Evolutionary conservation across 2,888 invertebrate species (phyloP), one percentile per base, ranked within the genome.

Genomic region (Sialis lutaria): DNA sequence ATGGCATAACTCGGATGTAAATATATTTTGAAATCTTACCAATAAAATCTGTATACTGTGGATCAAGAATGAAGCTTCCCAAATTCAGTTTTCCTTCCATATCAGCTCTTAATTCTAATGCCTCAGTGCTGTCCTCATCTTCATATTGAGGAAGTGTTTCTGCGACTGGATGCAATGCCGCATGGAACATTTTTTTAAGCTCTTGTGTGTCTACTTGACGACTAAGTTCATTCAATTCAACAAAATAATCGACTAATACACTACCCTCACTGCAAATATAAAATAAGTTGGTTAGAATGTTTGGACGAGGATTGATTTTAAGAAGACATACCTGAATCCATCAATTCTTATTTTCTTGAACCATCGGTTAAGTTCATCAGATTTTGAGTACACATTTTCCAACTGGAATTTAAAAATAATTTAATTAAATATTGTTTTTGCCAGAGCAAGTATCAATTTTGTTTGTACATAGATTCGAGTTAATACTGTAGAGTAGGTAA

Each of bases 261-360:
- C 89, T 89, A 48, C 90, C 90, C 60, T 83, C 74, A 59, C 82
- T 89, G 59, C 50, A 67, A 44, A 39, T 48, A 39, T 33, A 49
- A 34, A 34, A 45, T 50, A 12, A 30, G 34, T 35, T 42, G 45
- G 5, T 32, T 42, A 43, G 31, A 40, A 22, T 22, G 22, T 22
- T 45, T 33, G 44, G 22, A 42, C 33, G 12, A 10, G 6, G 22
- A 30, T 13, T 13, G 40, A 48, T 8, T 33, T 6, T 33, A 6
- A 4, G 48, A 45, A 43, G 50, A 53, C 56, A 61, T 62, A 74
- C 75, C 72, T 74, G 62, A 90, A 90, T 51, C 85, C 84, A 58
- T 91, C 91, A 52, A 91, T 88, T 53, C 84, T 75, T 50, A 90
- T 79, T 55, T 81, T 83, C 58, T 82, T 85, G 63, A 82, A 90